These are phyloP conservation scores for Rhogogaster chlorosoma DNA, from an alignment of 2,888 invertebrate species.

Conservation along the genomic window DNA sequence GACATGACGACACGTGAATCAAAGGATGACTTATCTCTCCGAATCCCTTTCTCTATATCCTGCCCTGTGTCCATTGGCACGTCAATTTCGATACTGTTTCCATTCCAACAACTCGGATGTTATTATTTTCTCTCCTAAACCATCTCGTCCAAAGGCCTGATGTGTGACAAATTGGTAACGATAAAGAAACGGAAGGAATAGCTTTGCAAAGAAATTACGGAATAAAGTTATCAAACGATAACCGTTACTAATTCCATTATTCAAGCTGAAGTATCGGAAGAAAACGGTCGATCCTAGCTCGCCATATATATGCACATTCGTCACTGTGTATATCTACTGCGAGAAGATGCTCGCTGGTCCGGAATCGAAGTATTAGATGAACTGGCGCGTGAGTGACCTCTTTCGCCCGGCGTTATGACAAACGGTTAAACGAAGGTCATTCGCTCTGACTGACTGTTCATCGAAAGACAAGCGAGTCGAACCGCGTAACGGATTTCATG, in stretches of 20 bases:
- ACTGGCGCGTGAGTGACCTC: slow-evolving; percentile 10
- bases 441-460: slow-evolving; percentile 27
- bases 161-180: slow-evolving; percentile 11
- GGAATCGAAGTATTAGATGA: slow-evolving; percentile 4
- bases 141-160: background rate
- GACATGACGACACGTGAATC: slow-evolving; percentile 58
- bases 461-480: slow-evolving; percentile 40
- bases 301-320: background rate
- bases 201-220: background rate
- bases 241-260: background rate
- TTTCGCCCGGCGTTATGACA: slow-evolving; percentile 11
- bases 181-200: background rate
- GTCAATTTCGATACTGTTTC: background rate
- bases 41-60: slow-evolving; percentile 3
- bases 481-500: slow-evolving; percentile 37
- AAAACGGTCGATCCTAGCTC: background rate
- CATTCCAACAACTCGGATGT: background rate
- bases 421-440: slow-evolving; percentile 39
- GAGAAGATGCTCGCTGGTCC: slow-evolving; percentile 4
- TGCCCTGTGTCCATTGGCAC: slow-evolving; percentile 29
- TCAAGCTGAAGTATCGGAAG: background rate
- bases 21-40: slow-evolving; percentile 38
- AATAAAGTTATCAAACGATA: background rate
- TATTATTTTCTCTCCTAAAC: background rate
- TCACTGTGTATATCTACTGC: background rate